These are phyloP conservation scores for Hydractinia symbiolongicarpus DNA, from an alignment of 30 jellyfish, hydroid and myxozoan genomes.

Conservation along the genomic window DNA sequence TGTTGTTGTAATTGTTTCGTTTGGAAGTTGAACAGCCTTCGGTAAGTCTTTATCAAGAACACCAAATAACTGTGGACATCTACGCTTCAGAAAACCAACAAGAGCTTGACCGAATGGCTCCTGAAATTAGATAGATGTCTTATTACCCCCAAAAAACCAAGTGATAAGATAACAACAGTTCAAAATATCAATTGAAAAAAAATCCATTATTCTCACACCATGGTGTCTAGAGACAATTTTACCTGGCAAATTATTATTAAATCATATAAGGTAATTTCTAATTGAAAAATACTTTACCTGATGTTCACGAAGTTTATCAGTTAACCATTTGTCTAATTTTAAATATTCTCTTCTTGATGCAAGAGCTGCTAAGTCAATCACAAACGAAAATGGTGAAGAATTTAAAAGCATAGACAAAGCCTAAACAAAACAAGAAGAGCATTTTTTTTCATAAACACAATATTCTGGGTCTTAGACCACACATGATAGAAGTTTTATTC, in stretches of 20 bases:
- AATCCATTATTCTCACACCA: background rate
- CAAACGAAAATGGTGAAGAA: conserved; percentile 84
- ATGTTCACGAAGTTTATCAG: conserved; percentile 81
- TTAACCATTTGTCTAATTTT: conserved; percentile 87
- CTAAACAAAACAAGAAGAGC: conserved; percentile 11
- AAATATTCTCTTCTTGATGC: conserved; percentile 92
- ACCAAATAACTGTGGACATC: conserved; percentile 90
- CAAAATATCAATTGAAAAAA: background rate
- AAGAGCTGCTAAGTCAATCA: conserved; percentile 88
- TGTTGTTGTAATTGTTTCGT: conserved; percentile 74
- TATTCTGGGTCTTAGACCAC: too few relatives aligned
- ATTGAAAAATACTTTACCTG: conserved; percentile 34
- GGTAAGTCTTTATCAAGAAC: conserved; percentile 76
- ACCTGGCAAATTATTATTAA: background rate
- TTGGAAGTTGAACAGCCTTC: conserved; percentile 87
- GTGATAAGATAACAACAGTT: background rate
- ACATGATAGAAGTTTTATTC: too few relatives aligned
- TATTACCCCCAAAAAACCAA: background rate
- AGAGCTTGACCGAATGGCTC: conserved; percentile 84
- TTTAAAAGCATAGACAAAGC: conserved; percentile 85
- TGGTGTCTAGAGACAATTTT: background rate
- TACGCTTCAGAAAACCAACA: conserved; percentile 61
- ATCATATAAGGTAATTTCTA: background rate
- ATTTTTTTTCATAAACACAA: too few relatives aligned
- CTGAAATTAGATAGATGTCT: conserved; percentile 23